Conservation (phyloP, 2,113 vertebrate genomes). For the Poeciliopsis prolifica region DNA sequence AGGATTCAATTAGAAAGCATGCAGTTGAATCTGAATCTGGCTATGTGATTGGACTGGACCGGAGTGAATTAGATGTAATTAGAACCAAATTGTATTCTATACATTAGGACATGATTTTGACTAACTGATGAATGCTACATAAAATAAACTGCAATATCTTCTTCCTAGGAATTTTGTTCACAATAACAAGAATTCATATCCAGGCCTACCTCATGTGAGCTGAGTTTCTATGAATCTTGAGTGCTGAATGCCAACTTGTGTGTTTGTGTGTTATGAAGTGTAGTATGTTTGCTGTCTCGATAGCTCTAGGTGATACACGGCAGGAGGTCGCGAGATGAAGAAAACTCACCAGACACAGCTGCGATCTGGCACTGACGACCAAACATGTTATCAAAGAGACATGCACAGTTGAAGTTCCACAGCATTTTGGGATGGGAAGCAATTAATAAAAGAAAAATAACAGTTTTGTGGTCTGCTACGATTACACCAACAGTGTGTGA, state of each 20-base stretch:
- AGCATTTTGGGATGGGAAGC: slow-evolving; percentile 35
- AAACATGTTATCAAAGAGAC: slow-evolving; percentile 68
- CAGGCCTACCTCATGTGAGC: not conserved
- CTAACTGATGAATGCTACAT: not conserved
- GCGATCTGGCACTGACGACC: slow-evolving; percentile 64
- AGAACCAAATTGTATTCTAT: not conserved
- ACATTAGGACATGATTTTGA: not conserved
- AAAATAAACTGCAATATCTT: not conserved
- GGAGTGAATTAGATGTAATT: not conserved
- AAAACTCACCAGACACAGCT: slow-evolving; percentile 57
- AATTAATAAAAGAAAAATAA: slow-evolving; percentile 32
- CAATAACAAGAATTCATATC: not conserved
- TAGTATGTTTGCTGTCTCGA: slow-evolving; percentile 32
- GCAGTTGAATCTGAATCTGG: not conserved
- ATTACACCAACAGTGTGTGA: slow-evolving; percentile 7
- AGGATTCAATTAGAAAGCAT: not conserved
- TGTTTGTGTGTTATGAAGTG: not conserved
- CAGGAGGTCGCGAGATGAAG: slow-evolving; percentile 27
- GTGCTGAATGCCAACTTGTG: slow-evolving; percentile 17
- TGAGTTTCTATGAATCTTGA: not conserved
- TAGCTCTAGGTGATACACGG: slow-evolving; percentile 44
- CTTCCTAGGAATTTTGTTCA: not conserved
- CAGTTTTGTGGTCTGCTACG: slow-evolving; percentile 7
- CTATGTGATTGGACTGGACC: not conserved
- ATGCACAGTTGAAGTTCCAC: slow-evolving; percentile 37